phyloP scores from a whole-genome alignment of 2,888 invertebrate genomes.

The Aethes cnicana region DNA sequence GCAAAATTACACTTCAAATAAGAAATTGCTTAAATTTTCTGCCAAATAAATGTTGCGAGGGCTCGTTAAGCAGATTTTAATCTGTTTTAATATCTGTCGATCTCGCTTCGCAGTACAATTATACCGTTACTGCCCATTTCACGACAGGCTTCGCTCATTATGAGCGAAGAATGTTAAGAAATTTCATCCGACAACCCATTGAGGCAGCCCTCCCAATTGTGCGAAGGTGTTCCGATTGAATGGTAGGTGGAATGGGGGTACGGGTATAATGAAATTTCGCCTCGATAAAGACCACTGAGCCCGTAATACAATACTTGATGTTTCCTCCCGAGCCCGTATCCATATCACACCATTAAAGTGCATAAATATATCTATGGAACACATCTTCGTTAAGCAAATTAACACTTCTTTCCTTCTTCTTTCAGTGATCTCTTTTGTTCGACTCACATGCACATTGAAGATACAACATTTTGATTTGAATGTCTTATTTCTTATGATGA shows the following conservation, averaged over 20 bases:
- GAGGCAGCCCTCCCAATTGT: conserved; percentile 79
- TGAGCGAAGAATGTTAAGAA: conserved; percentile 79
- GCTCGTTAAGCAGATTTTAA: conserved; percentile 74
- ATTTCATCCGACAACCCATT: conserved; percentile 81
- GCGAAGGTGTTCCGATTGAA: conserved; percentile 80
- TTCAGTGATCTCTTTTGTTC: too few relatives aligned
- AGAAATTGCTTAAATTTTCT: conserved; percentile 48
- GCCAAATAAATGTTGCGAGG: conserved; percentile 58
- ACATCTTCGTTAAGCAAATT: conserved; percentile 73
- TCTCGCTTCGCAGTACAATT: conserved; percentile 75
- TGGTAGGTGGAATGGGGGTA: conserved; percentile 74
- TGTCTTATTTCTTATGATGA: too few relatives aligned
- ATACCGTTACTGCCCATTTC: conserved; percentile 78
- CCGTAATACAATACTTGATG: conserved; percentile 79
- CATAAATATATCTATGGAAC: conserved; percentile 76
- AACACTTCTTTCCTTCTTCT: too few relatives aligned
- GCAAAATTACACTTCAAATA: conserved; percentile 1
- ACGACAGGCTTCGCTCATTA: conserved; percentile 76
- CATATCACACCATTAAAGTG: conserved; percentile 76
- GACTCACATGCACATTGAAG: too few relatives aligned
- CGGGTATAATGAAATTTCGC: conserved; percentile 80
- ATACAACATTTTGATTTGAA: too few relatives aligned
- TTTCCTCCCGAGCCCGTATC: conserved; percentile 79
- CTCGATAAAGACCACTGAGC: conserved; percentile 78
- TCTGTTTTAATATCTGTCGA: conserved; percentile 73